Evolutionary conservation across 37 sponge, comb jelly and placozoan species (phyloP).

Genomic region (Cliona cf. orientalis): DNA sequence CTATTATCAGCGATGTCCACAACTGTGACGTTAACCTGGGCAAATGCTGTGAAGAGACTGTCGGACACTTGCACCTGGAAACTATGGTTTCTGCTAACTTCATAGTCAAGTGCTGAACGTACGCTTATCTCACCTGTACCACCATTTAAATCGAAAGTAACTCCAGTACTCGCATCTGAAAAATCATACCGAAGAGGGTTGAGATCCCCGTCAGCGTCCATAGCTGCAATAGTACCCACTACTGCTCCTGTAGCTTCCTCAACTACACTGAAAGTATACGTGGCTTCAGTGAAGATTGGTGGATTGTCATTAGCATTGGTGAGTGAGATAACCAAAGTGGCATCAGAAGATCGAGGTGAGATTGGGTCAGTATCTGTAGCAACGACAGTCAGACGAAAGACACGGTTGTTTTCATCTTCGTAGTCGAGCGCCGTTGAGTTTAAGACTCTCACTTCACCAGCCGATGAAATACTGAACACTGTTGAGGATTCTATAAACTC

Average conservation of each 20-base stretch:
- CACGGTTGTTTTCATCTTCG: conserved; percentile 3
- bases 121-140: conserved; percentile 43
- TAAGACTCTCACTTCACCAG: conserved; percentile 37
- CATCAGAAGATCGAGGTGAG: conserved; percentile 11
- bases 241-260: conserved; percentile 23
- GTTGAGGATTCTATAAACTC: neutral
- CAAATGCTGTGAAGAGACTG: conserved; percentile 10
- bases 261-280: conserved; percentile 32
- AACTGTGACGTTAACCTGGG: conserved; percentile 38
- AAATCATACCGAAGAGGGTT: conserved; percentile 33
- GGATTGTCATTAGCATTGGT: conserved; percentile 53
- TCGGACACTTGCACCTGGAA: conserved; percentile 33
- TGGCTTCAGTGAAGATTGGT: conserved; percentile 43
- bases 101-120: conserved; percentile 16
- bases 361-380: conserved; percentile 46
- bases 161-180: conserved; percentile 1
- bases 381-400: conserved; percentile 13
- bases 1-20: conserved; percentile 60
- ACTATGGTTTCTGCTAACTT: neutral
- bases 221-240: conserved; percentile 40
- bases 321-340: conserved; percentile 39
- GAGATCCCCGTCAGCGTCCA: conserved; percentile 26
- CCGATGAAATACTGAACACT: conserved; percentile 43
- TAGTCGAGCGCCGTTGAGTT: conserved; percentile 28
- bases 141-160: conserved; percentile 21